Evolutionary conservation across 2,888 invertebrate genomes (phyloP).

Genomic region (Linnaemya vulpina): DNA sequence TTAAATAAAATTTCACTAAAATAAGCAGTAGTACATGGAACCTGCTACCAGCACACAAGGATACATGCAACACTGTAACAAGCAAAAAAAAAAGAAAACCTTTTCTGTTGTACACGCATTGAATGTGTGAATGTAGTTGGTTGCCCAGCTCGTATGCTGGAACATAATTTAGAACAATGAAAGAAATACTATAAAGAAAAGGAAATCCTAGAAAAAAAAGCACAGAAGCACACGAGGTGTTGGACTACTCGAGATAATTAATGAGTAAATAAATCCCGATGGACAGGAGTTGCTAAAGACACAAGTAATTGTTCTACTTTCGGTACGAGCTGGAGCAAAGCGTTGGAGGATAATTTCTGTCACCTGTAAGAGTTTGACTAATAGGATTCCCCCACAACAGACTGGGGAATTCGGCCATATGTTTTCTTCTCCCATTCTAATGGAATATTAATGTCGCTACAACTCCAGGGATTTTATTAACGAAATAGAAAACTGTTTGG

Average conservation of each 20-base stretch:
- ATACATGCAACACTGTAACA: constrained; percentile 2
- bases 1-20: constrained; percentile 46
- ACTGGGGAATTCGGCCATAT: constrained; percentile 10
- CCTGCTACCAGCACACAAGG: constrained; percentile 9
- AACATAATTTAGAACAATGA: constrained; percentile 43
- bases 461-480: not conserved
- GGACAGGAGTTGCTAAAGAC: constrained; percentile 27
- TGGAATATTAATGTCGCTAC: not conserved
- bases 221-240: constrained; percentile 40
- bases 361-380: constrained; percentile 20
- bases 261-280: constrained; percentile 42
- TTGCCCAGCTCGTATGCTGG: constrained; percentile 8
- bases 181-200: constrained; percentile 15
- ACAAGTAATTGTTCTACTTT: constrained; percentile 24
- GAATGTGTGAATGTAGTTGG: not conserved
- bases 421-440: not conserved
- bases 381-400: not conserved
- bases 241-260: constrained; percentile 64
- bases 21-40: constrained; percentile 17
- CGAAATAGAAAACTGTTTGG: no score
- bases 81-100: constrained; percentile 1
- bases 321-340: not conserved
- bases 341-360: constrained; percentile 11
- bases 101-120: not conserved
- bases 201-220: not conserved